Evolutionary conservation across 2,113 vertebrate genomes (phyloP).

Genomic region (Indicator indicator): DNA sequence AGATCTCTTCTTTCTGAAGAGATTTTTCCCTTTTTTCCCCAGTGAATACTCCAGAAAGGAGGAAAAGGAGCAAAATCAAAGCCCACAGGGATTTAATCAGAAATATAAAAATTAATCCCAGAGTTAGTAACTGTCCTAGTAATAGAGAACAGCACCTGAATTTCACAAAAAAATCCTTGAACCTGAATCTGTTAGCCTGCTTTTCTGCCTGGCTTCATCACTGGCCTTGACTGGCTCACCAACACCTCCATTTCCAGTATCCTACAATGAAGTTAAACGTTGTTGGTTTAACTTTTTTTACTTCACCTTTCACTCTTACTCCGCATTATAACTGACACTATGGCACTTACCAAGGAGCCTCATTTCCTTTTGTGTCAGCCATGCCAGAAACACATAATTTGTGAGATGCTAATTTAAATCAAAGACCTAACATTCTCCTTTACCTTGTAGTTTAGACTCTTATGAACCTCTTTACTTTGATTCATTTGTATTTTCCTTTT

Average conservation of each 20-base stretch:
- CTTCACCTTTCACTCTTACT: not conserved
- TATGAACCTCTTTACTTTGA: accelerated
- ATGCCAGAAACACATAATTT: accelerated
- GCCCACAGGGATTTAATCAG: not conserved
- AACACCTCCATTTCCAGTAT: accelerated
- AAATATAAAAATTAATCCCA: not conserved
- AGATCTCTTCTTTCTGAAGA: not conserved
- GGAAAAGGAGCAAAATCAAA: not conserved
- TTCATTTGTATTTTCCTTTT: not conserved
- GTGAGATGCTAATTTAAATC: accelerated
- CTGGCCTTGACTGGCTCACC: not conserved
- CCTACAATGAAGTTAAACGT: not conserved
- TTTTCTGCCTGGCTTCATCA: not conserved
- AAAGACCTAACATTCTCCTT: not conserved
- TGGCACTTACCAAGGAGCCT: not conserved
- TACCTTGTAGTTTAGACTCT: not conserved
- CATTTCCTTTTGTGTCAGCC: not conserved
- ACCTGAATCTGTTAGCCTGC: not conserved
- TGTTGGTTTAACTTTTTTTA: not conserved
- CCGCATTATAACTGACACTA: not conserved
- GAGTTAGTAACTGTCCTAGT: not conserved
- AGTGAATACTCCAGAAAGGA: not conserved
- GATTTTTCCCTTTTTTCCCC: not conserved
- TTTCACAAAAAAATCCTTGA: not conserved
- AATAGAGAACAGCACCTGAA: not conserved